Evolutionary conservation across 2,113 vertebrate species (phyloP).

Genomic region (Maylandia zebra): DNA sequence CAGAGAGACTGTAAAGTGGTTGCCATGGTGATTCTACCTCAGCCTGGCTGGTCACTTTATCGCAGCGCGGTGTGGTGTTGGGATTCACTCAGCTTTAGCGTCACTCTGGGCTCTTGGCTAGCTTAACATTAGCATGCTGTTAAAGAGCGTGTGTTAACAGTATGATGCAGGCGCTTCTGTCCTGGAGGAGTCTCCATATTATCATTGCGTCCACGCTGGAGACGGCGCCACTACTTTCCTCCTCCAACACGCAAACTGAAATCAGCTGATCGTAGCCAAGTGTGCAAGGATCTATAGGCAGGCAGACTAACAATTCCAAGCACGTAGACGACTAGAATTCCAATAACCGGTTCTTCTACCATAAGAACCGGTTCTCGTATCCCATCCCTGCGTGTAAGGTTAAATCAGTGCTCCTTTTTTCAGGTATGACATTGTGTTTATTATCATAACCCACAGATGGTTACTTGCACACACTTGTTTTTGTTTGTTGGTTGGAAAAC

Average conservation of each 20-base stretch:
- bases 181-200: background rate
- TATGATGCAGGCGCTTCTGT: rapidly evolving
- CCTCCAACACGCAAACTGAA: background rate
- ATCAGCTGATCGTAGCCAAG: background rate
- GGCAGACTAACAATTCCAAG: background rate
- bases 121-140: background rate
- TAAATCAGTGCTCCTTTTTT: background rate
- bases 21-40: background rate
- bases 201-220: background rate
- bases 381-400: background rate
- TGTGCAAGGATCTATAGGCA: background rate
- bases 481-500: rapidly evolving
- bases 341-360: background rate
- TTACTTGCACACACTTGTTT: background rate
- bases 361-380: background rate
- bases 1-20: background rate
- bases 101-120: background rate
- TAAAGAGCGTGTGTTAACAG: background rate
- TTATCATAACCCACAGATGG: background rate
- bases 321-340: background rate
- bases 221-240: background rate
- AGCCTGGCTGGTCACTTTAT: rapidly evolving
- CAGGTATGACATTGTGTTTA: background rate
- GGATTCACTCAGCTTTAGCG: background rate
- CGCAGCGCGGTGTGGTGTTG: rapidly evolving